Evolutionary conservation across 2,888 invertebrate species (phyloP).

Genomic region (Frankliniella fusca): DNA sequence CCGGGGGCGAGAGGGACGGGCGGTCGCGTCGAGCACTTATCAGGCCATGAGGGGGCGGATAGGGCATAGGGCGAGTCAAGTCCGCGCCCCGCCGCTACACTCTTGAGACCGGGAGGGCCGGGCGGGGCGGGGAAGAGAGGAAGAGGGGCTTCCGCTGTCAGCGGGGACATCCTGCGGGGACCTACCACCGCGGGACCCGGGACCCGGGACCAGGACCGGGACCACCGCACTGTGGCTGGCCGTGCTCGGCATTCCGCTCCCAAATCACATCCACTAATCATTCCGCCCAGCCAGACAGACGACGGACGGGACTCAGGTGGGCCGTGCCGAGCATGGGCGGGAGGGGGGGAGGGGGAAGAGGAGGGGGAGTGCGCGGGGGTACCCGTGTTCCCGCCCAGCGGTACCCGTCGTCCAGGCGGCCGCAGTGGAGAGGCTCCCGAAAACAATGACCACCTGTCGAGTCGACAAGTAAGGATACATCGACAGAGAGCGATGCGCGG

Average conservation of each 20-base stretch:
- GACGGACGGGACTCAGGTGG: not conserved
- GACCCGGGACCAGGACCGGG: not conserved
- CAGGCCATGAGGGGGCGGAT: no score
- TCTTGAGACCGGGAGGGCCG: no score
- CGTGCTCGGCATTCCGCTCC: not conserved
- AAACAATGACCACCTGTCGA: slow-evolving; percentile 26
- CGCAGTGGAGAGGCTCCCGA: not conserved
- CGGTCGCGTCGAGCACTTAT: no score
- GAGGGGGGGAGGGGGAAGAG: not conserved
- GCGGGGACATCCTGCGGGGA: no score
- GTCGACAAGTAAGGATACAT: not conserved
- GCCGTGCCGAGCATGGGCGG: not conserved
- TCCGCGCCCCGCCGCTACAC: no score
- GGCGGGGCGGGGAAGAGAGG: no score
- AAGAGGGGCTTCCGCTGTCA: no score
- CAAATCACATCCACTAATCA: not conserved
- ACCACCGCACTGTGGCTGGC: not conserved
- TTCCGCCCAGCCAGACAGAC: not conserved
- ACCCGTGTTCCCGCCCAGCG: not conserved
- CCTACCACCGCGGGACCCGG: no score
- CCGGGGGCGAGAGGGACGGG: no score
- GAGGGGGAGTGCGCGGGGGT: not conserved
- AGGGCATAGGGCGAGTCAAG: no score
- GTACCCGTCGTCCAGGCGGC: not conserved
- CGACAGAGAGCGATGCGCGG: not conserved